A percentile compares a stretch with the other conserved stretches of the same genome.
Evolutionary conservation across 2,888 invertebrate genomes (phyloP).

Genomic region (Hypsopygia costalis): DNA sequence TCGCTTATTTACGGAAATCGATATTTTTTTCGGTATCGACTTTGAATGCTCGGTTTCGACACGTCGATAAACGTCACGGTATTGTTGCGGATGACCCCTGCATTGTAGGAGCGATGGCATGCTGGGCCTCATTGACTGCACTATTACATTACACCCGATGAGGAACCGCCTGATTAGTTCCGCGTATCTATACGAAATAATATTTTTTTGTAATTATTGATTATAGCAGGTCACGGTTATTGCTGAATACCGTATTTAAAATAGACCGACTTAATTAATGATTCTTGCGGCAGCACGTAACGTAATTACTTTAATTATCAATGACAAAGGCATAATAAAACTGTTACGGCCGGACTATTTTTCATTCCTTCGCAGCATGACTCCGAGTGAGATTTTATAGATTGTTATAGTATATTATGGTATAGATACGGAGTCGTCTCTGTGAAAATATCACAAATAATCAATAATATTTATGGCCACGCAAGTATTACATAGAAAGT

Average conservation of each 20-base stretch:
- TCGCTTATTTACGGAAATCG: slow-evolving; percentile 81
- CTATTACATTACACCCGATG: slow-evolving; percentile 31
- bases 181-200: slow-evolving; percentile 56
- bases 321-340: slow-evolving; percentile 42
- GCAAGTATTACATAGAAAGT: too few relatives aligned
- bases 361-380: slow-evolving; percentile 37
- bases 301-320: slow-evolving; percentile 51
- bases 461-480: too few relatives aligned
- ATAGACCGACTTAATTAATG: slow-evolving; percentile 61
- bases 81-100: slow-evolving; percentile 72
- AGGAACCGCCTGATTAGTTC: slow-evolving; percentile 63
- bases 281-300: slow-evolving; percentile 38
- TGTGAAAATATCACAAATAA: neutral
- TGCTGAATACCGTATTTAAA: slow-evolving; percentile 49
- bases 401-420: neutral
- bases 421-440: slow-evolving; percentile 1
- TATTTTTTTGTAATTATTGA: slow-evolving; percentile 68
- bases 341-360: slow-evolving; percentile 39
- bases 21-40: slow-evolving; percentile 78
- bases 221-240: slow-evolving; percentile 70
- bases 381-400: slow-evolving; percentile 13
- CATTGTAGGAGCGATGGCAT: slow-evolving; percentile 50
- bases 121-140: slow-evolving; percentile 52
- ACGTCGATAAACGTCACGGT: slow-evolving; percentile 72
- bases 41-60: slow-evolving; percentile 70